These are phyloP conservation scores for Rhinatrema bivittatum DNA, from an alignment of 2,797 vertebrate species.

Conservation along the genomic window DNA sequence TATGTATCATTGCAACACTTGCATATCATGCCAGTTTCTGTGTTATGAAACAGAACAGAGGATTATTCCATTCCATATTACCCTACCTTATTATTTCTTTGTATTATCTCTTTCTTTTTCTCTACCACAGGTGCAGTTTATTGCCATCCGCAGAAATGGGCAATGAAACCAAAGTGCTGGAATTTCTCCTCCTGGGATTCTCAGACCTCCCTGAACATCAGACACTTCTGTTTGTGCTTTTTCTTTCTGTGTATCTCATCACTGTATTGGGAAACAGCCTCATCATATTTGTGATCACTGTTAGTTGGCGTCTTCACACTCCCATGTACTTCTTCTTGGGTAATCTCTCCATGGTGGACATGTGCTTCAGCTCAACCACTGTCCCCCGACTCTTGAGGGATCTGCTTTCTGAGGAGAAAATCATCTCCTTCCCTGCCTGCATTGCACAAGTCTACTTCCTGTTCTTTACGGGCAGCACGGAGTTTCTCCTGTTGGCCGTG, in stretches of 20 bases:
- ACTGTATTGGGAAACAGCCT: constrained; percentile 4
- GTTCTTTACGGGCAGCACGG: constrained; percentile 9
- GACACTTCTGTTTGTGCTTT: background rate
- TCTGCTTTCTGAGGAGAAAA: background rate
- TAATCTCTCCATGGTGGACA: constrained; percentile 5
- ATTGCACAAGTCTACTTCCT: constrained; percentile 13
- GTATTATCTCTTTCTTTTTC: no score
- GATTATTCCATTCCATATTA: no score
- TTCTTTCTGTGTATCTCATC: constrained; percentile 1
- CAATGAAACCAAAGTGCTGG: background rate
- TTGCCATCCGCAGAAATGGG: no score
- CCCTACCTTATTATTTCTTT: no score
- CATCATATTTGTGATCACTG: constrained; percentile 3
- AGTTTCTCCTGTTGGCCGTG: constrained; percentile 3
- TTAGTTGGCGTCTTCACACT: background rate
- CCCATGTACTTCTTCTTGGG: constrained; percentile 13
- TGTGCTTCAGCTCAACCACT: constrained; percentile 9
- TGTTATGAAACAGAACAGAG: no score
- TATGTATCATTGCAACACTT: no score
- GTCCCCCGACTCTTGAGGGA: constrained; percentile 7
- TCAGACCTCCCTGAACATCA: background rate
- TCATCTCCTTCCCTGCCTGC: background rate
- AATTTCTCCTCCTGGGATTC: constrained; percentile 3
- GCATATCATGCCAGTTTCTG: no score
- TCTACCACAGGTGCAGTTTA: no score